These are phyloP conservation scores for Cordilura impudica DNA, from an alignment of 2,888 invertebrate species.

Conservation along the genomic window DNA sequence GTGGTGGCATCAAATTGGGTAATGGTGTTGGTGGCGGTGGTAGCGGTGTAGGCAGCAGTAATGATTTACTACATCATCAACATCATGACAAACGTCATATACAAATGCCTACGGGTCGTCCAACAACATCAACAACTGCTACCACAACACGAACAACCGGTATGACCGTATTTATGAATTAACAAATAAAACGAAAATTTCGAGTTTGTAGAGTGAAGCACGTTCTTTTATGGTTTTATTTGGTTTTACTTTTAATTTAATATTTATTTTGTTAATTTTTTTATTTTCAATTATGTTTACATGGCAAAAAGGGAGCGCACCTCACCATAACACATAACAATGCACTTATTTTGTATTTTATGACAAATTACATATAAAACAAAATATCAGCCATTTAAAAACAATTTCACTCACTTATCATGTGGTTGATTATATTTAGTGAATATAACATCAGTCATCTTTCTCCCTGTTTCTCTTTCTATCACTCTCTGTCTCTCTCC, in stretches of 20 bases:
- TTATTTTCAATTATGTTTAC: conserved; percentile 23
- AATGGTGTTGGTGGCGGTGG: conserved; percentile 82
- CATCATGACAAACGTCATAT: conserved; percentile 72
- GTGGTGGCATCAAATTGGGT: conserved; percentile 90
- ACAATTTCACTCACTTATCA: background rate
- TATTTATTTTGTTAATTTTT: conserved; percentile 12
- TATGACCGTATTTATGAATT: conserved; percentile 45
- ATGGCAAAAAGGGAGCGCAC: conserved; percentile 35
- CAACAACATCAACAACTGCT: conserved; percentile 56
- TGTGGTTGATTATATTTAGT: conserved; percentile 33
- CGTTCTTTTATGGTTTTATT: conserved; percentile 53
- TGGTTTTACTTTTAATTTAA: conserved; percentile 40
- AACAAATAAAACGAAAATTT: conserved; percentile 11
- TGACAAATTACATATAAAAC: conserved; percentile 5
- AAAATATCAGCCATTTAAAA: conserved; percentile 4
- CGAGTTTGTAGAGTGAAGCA: conserved; percentile 61
- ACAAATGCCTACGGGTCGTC: conserved; percentile 68
- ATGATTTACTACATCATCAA: conserved; percentile 69
- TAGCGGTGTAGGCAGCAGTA: conserved; percentile 80
- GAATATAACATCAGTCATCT: conserved; percentile 11
- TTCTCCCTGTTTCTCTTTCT: background rate
- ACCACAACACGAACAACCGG: conserved; percentile 60
- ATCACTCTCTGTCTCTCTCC: background rate
- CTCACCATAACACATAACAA: conserved; percentile 30
- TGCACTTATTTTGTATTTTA: conserved; percentile 40